Base-by-base conservation (phyloP, 1,140 invertebrate species). In the Leptinotarsa texana region DNA sequence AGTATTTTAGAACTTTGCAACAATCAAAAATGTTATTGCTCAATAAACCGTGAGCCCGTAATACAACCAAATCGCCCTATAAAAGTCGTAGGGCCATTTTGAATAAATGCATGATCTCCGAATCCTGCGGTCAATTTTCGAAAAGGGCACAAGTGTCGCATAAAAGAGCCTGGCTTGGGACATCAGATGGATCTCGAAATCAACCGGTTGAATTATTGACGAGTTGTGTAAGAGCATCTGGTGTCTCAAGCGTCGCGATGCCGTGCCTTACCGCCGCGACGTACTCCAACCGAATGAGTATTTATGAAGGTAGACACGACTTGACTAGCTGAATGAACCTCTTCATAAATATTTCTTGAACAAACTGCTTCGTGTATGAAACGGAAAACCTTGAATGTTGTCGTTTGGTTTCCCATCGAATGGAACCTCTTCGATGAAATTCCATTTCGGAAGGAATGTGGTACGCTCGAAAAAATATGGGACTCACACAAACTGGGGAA, bases 111-210 rank as follows among this genome's bases (percentile, higher is more conserved):
- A 66, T 24, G 21, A 66, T 66, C 21, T 33, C 27, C 63, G 27
- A 66, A 33, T 66, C 13, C 63, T 13, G 3, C 21, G 63, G 63
- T 66, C 27, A 66, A 66, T 24, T 66, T 24, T 66, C 5, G 27
- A 68, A 68, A 21, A 17, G 13, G 24, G n/a, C 66, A 68, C 33
- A 24, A 24, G 66, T 68, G 33, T 68, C 24, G 42, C 66, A 68
- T 68, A 68, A 68, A 68, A 68, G 33, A 68, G 15, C 24, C 18
- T 24, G 42, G 15, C 15, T 42, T 47, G 71, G 66, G 71, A 76
- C 75, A 76, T 76, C 75, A 76, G 75, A 76, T 76, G 75, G 75
- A 72, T 76, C 65, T 71, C n/a, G 57, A 76, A 73, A 76, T 76
- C 75, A 76, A 69, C 75, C 63, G 57, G 70, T 71, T 76, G 75